Evolutionary conservation across 92 coral and sea anemone species (phyloP).

Genomic region (Palythoa caribaeorum): DNA sequence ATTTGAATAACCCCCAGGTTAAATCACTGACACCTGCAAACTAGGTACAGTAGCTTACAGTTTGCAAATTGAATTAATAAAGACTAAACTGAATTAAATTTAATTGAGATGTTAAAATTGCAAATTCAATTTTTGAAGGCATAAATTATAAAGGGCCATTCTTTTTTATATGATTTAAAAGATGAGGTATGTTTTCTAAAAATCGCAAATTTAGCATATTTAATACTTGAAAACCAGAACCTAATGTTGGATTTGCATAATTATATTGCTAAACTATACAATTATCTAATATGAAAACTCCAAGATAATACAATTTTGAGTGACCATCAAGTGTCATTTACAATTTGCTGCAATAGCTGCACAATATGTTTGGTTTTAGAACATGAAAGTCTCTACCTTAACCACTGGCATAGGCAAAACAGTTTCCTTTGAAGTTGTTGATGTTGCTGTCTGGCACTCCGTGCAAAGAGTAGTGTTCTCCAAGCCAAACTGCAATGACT

Average conservation of each 20-base stretch:
- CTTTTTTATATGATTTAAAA: neutral
- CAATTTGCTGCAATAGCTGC: neutral
- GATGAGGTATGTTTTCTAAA: neutral
- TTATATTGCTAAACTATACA: neutral
- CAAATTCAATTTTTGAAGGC: neutral
- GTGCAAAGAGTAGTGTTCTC: neutral
- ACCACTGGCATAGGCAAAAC: neutral
- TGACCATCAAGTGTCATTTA: neutral
- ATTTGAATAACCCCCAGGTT: conserved; percentile 4
- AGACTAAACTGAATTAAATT: neutral
- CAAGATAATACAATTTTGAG: neutral
- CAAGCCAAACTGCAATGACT: neutral
- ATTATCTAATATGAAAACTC: neutral
- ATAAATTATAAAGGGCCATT: neutral
- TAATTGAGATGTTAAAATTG: neutral
- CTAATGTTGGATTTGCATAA: neutral
- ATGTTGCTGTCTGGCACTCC: neutral
- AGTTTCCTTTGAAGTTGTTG: neutral
- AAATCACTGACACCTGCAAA: conserved; percentile 5
- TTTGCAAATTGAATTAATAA: neutral
- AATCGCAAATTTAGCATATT: neutral
- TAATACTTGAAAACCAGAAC: neutral
- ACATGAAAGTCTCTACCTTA: neutral
- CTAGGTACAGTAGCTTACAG: neutral
- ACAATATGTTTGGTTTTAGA: neutral